Evolutionary conservation across 2,888 invertebrate genomes (phyloP).

Genomic region (Liopterus haemorrhoidalis): DNA sequence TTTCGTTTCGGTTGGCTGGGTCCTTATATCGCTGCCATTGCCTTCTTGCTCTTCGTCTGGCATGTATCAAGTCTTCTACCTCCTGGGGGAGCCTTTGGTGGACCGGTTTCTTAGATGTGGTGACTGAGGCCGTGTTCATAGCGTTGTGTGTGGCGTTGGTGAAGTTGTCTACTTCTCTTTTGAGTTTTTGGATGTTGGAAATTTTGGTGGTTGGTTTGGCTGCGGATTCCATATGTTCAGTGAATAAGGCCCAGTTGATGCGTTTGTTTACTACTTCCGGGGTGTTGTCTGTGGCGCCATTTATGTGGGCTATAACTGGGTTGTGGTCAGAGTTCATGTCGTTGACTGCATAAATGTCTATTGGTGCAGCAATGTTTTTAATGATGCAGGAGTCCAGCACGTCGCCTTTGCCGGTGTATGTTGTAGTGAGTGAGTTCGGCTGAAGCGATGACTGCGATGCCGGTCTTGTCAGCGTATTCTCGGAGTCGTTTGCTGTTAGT

Average conservation of each 20-base stretch:
- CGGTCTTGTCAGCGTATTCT: too few relatives aligned
- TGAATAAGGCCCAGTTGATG: too few relatives aligned
- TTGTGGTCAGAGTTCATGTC: conserved; percentile 3
- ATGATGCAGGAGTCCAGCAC: not conserved
- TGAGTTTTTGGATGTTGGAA: not conserved
- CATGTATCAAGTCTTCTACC: too few relatives aligned
- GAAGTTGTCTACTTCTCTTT: not conserved
- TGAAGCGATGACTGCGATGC: too few relatives aligned
- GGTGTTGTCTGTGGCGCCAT: too few relatives aligned
- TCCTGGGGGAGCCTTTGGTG: too few relatives aligned
- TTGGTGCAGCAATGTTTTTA: not conserved
- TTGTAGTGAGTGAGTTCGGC: conserved; percentile 1
- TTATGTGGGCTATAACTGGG: too few relatives aligned
- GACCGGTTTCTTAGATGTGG: too few relatives aligned
- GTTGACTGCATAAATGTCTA: not conserved
- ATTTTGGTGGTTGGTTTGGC: not conserved
- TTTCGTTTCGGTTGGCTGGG: not conserved
- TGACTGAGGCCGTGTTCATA: too few relatives aligned
- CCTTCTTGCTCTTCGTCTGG: not conserved
- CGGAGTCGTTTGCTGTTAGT: not conserved
- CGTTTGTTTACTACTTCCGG: too few relatives aligned
- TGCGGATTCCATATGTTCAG: too few relatives aligned
- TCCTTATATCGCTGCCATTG: not conserved
- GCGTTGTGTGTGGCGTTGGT: too few relatives aligned
- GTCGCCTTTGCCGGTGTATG: not conserved